Percentiles rank a stretch among this genome's conserved stretches.
phyloP scores from a whole-genome alignment of 1,140 invertebrate genomes.

The Ruditapes philippinarum region DNA sequence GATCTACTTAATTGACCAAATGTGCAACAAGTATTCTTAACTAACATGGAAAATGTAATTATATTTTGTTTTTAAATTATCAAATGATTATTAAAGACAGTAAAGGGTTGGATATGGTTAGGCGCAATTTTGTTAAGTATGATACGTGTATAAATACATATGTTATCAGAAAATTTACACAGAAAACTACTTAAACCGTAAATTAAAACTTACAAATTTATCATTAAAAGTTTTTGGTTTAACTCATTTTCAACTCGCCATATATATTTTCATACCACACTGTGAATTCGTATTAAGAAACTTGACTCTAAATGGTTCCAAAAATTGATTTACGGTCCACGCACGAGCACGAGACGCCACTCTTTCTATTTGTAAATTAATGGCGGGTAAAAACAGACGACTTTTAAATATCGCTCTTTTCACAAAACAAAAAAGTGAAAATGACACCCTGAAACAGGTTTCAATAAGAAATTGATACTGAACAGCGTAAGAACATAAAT shows the following conservation, averaged over 20 bases:
- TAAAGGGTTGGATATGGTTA: too few species aligned
- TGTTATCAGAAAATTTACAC: too few species aligned
- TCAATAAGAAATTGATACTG: constrained; percentile 48
- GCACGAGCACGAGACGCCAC: constrained; percentile 43
- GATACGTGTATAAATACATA: too few species aligned
- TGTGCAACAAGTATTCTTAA: too few species aligned
- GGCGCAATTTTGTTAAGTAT: too few species aligned
- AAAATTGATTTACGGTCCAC: constrained; percentile 48
- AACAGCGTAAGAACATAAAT: constrained; percentile 41
- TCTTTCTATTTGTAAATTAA: constrained; percentile 32
- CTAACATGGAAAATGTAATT: too few species aligned
- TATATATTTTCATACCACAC: neutral
- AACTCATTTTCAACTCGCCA: neutral
- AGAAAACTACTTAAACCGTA: too few species aligned
- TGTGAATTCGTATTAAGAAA: constrained; percentile 42
- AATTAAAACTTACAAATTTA: too few species aligned
- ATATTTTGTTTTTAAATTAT: too few species aligned
- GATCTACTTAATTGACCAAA: too few species aligned
- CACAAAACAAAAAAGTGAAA: constrained; percentile 53
- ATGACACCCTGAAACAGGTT: constrained; percentile 20
- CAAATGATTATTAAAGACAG: too few species aligned
- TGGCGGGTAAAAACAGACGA: constrained; percentile 52
- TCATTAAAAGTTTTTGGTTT: too few species aligned
- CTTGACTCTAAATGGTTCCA: constrained; percentile 49
- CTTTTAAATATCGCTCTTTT: constrained; percentile 61